Base-by-base conservation (phyloP, 2,888 invertebrate species). In the Dioctria linearis region DNA sequence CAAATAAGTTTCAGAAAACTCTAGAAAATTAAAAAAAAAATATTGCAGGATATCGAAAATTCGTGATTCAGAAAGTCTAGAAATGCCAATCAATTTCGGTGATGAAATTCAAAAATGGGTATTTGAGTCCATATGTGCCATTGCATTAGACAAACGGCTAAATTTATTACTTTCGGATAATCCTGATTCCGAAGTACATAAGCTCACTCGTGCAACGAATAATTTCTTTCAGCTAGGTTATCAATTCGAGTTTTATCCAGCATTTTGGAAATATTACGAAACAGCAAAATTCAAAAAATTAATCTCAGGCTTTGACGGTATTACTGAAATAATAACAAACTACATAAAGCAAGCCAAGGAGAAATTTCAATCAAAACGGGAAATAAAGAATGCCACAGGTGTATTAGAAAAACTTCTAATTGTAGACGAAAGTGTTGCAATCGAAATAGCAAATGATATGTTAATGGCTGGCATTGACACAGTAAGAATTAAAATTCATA, bases 41-140 rank as follows among this genome's bases (percentile, higher is more conserved):
- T 2, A 25, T 25, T 25, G 25, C 25, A 25, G 25, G 2, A 25
- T 25, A 25, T 25, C 25, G 25, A 25, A 25, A 25, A 25, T 25
- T 25, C 25, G 25, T 2, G 25, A 25, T 25, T 25, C 25, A 25
- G 25, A 25, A 25, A 25, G 25, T 25, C 25, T 25, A 25, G 25
- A 25, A 25, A 25, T 25, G 81, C 85, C 85, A 1, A 83, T 84
- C 0, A 84, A 91, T 84, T 91, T 92, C 80, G 84, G 87, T 39
- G 90, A 90, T 25, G 90, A 91, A 84, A 83, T 91, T 2, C 90
- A 90, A 83, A 90, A 90, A 85, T 93, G 92, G 92, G 89, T 91
- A 11, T 87, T 93, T 40, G 93, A 93, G 86, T 90, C 90, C 1
- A 87, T 90, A 0, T 87, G 87, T 46, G 85, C 84, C 42, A 86